These are phyloP conservation scores for Caloenas nicobarica DNA, from an alignment of 2,113 vertebrate genomes.

Conservation along the genomic window DNA sequence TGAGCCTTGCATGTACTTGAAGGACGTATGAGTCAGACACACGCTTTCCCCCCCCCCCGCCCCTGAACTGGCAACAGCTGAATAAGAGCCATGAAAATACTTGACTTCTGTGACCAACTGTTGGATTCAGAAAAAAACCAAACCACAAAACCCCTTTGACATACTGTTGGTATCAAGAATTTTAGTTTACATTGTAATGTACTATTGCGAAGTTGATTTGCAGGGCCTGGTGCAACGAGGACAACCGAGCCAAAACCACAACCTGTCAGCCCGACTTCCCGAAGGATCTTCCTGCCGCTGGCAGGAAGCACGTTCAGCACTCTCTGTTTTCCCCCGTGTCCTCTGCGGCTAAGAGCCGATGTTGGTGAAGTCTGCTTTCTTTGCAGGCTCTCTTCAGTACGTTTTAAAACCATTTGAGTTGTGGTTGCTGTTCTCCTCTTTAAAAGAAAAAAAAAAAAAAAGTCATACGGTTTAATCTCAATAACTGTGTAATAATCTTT, in stretches of 20 bases:
- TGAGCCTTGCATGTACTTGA: constrained; percentile 90
- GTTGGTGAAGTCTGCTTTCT: constrained; percentile 19
- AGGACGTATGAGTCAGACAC: constrained; percentile 88
- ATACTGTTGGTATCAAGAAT: constrained; percentile 72
- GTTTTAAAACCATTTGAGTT: constrained; percentile 56
- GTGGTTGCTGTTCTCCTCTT: constrained; percentile 57
- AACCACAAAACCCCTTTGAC: constrained; percentile 9
- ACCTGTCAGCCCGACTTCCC: background rate
- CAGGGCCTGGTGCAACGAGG: constrained; percentile 57
- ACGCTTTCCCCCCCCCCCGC: background rate
- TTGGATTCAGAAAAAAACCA: constrained; percentile 81
- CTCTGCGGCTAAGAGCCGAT: constrained; percentile 15
- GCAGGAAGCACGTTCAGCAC: constrained; percentile 1
- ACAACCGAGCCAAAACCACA: constrained; percentile 52
- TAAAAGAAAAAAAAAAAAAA: background rate
- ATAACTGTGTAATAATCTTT: constrained; percentile 73
- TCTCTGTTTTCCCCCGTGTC: background rate
- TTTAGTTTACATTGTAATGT: constrained; percentile 82
- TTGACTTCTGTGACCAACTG: constrained; percentile 96
- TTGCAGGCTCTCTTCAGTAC: constrained; percentile 49
- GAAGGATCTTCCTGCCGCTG: constrained; percentile 37
- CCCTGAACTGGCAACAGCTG: constrained; percentile 75
- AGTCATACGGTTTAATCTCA: constrained; percentile 39
- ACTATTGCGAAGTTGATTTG: constrained; percentile 74
- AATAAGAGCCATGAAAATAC: constrained; percentile 88